Percentiles rank a stretch among this genome's conserved stretches.
These are phyloP conservation scores for Dasyurus viverrinus DNA, from an alignment of 2,113 vertebrate species.

Conservation along the genomic window DNA sequence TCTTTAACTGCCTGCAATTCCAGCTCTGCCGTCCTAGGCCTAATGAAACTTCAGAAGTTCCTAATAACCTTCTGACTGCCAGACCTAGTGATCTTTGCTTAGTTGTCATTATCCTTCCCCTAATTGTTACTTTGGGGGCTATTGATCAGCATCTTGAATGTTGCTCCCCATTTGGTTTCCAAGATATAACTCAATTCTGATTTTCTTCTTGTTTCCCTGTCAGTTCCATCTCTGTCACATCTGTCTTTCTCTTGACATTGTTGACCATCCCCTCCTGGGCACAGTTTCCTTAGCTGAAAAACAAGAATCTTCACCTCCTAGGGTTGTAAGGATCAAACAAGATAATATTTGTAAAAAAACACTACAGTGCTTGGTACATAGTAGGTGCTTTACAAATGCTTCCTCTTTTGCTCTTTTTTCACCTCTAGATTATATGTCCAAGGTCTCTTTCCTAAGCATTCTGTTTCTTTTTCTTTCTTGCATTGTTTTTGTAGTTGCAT, in stretches of 20 bases:
- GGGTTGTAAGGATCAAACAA: not conserved
- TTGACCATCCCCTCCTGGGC: not conserved
- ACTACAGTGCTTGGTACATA: not conserved
- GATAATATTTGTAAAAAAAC: not conserved
- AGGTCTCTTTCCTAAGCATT: not conserved
- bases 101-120: not conserved
- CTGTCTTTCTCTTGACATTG: not conserved
- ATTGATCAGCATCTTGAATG: not conserved
- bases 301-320: not conserved
- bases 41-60: not conserved
- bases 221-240: not conserved
- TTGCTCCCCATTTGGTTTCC: not conserved
- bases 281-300: not conserved
- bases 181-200: not conserved
- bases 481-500: not conserved
- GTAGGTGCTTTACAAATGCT: not conserved
- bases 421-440: not conserved
- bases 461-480: not conserved
- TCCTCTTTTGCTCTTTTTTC: not conserved
- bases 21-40: not conserved
- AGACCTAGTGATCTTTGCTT: not conserved
- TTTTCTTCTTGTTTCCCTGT: not conserved
- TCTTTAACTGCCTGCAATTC: not conserved
- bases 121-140: not conserved
- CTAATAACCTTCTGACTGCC: not conserved